Evolutionary conservation across 2,797 vertebrate species (phyloP), one percentile per base, ranked within the genome.

Genomic region (Labeo calbasu): DNA sequence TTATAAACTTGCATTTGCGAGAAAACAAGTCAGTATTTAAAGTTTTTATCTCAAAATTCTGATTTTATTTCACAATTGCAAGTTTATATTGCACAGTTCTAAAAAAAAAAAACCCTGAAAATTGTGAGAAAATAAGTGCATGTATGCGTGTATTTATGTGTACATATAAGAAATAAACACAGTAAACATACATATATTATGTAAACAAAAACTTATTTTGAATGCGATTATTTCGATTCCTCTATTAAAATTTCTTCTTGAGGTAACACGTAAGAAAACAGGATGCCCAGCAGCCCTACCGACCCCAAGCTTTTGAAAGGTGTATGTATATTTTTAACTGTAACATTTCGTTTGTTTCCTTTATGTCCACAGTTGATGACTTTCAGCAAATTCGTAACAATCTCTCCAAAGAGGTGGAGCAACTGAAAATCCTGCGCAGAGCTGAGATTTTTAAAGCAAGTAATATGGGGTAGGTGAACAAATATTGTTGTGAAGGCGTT

Each of bases 221-320:
- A 4, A 36, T 36, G 32, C 4, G 28, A 32, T 32, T 32, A 32
- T 32, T 32, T 32, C 1, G 28, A 28, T 28, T 28, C 8, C 59
- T 25, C 23, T 14, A 14, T 25, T 13, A 25, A 61, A 23, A 61
- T 25, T 61, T 61, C 21, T 43, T 43, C 40, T 46, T 46, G 43
- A 46, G 43, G 43, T n/a, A 57, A 57, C 55, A 11, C 3, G 7
- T 46, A 1, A 57, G 0, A 61, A 61, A n/a, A 57, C 3, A 46
- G 43, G 21, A n/a, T 57, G 21, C n/a, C 55, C 21, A 57, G 21
- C 10, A 57, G 21, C 21, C 21, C 11, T 25, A 13, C 11, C 0
- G 91, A 94, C 13, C 86, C 87, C 32, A 40, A 68, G 6, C 17
- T 1, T 40, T 68, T 40, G 65, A 40, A 69, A 5, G 21, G 36